Evolutionary conservation across 1,140 invertebrate genomes (phyloP).

Genomic region (Ptiloglossa arizonensis): DNA sequence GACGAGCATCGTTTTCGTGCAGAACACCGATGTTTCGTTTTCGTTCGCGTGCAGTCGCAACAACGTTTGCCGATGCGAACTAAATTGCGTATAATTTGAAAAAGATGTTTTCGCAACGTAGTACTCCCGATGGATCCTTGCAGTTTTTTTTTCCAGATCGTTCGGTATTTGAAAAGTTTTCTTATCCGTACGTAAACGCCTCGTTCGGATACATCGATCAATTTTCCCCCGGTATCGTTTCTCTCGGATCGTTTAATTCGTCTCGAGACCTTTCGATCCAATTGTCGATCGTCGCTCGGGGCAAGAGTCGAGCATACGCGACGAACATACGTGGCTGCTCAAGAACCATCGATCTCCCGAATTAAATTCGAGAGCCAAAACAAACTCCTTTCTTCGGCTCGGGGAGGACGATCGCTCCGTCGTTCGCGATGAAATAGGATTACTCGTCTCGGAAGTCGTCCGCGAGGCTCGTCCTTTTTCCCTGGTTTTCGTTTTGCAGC

Average conservation of each 20-base stretch:
- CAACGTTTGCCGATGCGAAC: too few species aligned
- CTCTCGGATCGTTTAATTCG: background rate
- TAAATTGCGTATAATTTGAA: too few species aligned
- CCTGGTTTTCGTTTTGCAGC: background rate
- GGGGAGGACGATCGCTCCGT: background rate
- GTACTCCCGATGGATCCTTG: too few species aligned
- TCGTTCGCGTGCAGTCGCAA: too few species aligned
- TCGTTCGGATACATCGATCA: too few species aligned
- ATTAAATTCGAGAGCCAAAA: constrained; percentile 11
- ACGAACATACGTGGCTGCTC: background rate
- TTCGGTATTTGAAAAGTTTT: too few species aligned
- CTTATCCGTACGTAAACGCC: too few species aligned
- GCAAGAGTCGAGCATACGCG: background rate
- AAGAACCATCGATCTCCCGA: background rate
- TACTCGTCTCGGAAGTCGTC: background rate
- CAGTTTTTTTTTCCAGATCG: too few species aligned
- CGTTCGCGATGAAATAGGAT: constrained; percentile 4
- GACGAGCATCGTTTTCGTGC: too few species aligned
- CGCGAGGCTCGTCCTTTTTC: background rate
- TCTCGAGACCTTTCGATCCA: background rate
- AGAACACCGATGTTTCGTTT: too few species aligned
- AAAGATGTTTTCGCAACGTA: too few species aligned
- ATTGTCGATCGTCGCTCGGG: background rate
- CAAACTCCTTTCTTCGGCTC: background rate
- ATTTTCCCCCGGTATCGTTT: too few species aligned